Conservation (phyloP, 2,113 vertebrate genomes). For the Pteronura brasiliensis region DNA sequence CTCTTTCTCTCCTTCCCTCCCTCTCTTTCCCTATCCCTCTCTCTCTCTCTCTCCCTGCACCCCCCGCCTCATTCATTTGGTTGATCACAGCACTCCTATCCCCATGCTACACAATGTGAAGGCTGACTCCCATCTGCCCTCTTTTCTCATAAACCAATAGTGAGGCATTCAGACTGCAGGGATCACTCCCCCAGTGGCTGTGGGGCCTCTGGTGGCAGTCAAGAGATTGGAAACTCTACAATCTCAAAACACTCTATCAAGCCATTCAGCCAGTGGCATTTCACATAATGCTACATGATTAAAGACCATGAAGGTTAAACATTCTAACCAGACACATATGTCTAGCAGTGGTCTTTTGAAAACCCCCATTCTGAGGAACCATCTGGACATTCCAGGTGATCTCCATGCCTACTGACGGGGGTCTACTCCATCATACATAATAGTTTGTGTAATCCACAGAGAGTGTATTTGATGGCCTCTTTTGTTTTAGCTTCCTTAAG, state of each 20-base stretch:
- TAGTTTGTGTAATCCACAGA: constrained; percentile 54
- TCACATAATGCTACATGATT: constrained; percentile 78
- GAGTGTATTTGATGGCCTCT: constrained; percentile 48
- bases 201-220: constrained; percentile 51
- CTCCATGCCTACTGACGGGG: constrained; percentile 74
- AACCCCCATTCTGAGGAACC: constrained; percentile 66
- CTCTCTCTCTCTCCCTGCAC: not conserved
- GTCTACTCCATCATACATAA: constrained; percentile 61
- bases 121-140: not conserved
- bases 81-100: not conserved
- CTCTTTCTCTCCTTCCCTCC: not conserved
- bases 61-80: not conserved
- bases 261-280: constrained; percentile 63
- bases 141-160: constrained; percentile 16
- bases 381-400: constrained; percentile 78
- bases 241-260: constrained; percentile 59
- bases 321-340: constrained; percentile 73
- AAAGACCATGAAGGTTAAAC: constrained; percentile 73
- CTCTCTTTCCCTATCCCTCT: not conserved
- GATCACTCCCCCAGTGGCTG: constrained; percentile 5
- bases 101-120: not conserved
- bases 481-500: constrained; percentile 70
- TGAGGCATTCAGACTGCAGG: not conserved
- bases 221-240: constrained; percentile 54
- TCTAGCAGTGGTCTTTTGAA: constrained; percentile 69